Conservation (phyloP, 35 echinoderm and acorn worm species). For the Ophiothrix spiculata region DNA sequence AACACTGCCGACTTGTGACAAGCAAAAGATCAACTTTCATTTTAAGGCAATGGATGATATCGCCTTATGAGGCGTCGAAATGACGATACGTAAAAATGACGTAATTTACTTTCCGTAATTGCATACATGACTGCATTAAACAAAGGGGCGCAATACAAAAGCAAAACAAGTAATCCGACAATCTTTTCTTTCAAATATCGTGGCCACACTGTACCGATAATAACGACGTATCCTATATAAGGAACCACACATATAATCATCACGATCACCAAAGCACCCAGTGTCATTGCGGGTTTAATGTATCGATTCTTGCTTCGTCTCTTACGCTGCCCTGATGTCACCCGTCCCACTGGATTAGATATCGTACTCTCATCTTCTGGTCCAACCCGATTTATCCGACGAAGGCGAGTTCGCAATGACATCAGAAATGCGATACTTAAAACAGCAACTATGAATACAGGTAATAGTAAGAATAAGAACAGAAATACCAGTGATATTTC, state of each 20-base stretch:
- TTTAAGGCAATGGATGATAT: too few species aligned
- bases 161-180: neutral
- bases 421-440: neutral
- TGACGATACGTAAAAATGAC: neutral
- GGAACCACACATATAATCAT: neutral
- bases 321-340: neutral
- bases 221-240: neutral
- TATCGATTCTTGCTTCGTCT: too few species aligned
- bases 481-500: neutral
- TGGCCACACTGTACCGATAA: neutral
- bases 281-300: too few species aligned
- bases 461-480: neutral
- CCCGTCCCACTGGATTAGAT: neutral
- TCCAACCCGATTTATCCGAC: neutral
- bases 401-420: neutral
- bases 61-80: neutral
- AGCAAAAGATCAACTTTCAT: too few species aligned
- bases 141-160: neutral
- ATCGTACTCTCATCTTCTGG: too few species aligned
- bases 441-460: neutral
- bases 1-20: too few species aligned
- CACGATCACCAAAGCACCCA: too few species aligned
- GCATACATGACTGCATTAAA: neutral
- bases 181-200: neutral
- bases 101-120: neutral